Base-by-base conservation (phyloP, 2,888 invertebrate species). In the Strigamia crassipes region DNA sequence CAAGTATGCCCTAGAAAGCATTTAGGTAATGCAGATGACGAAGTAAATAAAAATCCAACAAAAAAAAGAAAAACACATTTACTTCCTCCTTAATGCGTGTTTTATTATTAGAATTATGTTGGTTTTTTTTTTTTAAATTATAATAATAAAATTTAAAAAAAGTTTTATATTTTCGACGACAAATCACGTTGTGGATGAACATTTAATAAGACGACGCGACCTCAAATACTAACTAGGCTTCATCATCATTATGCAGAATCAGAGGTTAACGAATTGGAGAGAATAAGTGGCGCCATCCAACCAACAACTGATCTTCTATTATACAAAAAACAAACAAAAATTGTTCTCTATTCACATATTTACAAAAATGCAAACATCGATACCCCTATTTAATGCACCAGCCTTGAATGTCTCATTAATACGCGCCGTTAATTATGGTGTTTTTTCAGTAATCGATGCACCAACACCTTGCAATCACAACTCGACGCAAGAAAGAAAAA, bases 401-500 rank as follows among this genome's bases (percentile, higher is more conserved):
- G 8, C 21, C 13, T 2, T 73, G 31, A 73, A 31, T 31, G 31
- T 6, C 27, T 73, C 27, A 73, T 73, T 73, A 73, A 73, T 73
- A 73, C 73, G 73, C 31, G 6, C 9, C 73, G 12, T 31, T 73
- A 73, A 73, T 73, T 73, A 73, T 12, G 15, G 18, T 21, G 73
- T 31, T 27, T 73, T 73, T 73, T 31, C 12, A 27, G 73, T 27
- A 31, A 73, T 73, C 73, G 73, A 73, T 73, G 73, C 27, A 73
- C 23, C 66, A 27, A 23, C 66, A 27, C 27, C 13, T 73, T 27
- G 27, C 73, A 73, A 73, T 73, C 73, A 73, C 12, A 73, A 73
- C 73, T 15, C 12, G 73, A n/a, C 13, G 73, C 9, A 27, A 73
- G 31, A 27, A 73, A n/a, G n/a, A n/a, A n/a, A n/a, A n/a, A 27